phyloP scores from a whole-genome alignment of 2,888 invertebrate genomes.

The Cheilosia impressa region DNA sequence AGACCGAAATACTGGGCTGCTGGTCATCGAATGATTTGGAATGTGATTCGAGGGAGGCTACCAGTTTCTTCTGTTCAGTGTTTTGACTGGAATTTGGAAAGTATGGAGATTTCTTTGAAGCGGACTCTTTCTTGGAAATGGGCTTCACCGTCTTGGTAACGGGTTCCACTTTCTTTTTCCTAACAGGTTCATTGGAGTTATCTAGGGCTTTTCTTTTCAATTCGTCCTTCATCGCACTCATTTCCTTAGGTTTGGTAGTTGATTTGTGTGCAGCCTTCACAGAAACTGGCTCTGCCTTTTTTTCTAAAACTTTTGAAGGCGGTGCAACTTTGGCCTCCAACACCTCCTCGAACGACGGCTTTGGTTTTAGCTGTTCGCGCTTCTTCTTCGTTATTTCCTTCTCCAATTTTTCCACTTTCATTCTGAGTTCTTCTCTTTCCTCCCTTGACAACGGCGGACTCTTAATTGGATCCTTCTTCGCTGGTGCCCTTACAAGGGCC shows the following conservation, averaged over 20 bases:
- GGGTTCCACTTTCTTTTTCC: slow-evolving; percentile 8
- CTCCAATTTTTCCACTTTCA: slow-evolving; percentile 43
- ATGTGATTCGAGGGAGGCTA: slow-evolving; percentile 1
- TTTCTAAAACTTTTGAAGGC: background rate
- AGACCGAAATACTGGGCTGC: slow-evolving; percentile 44
- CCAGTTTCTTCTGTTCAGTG: background rate
- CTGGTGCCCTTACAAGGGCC: slow-evolving; percentile 13
- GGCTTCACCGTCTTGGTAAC: background rate
- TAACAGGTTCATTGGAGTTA: slow-evolving; percentile 22
- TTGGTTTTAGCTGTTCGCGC: slow-evolving; percentile 28
- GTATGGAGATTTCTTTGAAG: slow-evolving; percentile 23
- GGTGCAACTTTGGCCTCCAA: slow-evolving; percentile 31
- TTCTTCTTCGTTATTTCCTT: slow-evolving; percentile 38
- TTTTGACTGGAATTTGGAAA: slow-evolving; percentile 15
- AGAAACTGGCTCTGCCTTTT: background rate
- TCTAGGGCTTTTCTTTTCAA: slow-evolving; percentile 49
- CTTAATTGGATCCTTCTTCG: slow-evolving; percentile 33
- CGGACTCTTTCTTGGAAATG: no score
- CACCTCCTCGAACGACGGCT: slow-evolving; percentile 50
- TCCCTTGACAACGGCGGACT: slow-evolving; percentile 53
- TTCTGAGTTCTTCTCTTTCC: slow-evolving; percentile 77
- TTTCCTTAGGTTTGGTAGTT: background rate
- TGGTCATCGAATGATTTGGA: slow-evolving; percentile 53
- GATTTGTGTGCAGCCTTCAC: background rate
- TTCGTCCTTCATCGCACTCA: background rate